Conservation (phyloP, 1,140 invertebrate species). For the Dendroctonus ponderosae region DNA sequence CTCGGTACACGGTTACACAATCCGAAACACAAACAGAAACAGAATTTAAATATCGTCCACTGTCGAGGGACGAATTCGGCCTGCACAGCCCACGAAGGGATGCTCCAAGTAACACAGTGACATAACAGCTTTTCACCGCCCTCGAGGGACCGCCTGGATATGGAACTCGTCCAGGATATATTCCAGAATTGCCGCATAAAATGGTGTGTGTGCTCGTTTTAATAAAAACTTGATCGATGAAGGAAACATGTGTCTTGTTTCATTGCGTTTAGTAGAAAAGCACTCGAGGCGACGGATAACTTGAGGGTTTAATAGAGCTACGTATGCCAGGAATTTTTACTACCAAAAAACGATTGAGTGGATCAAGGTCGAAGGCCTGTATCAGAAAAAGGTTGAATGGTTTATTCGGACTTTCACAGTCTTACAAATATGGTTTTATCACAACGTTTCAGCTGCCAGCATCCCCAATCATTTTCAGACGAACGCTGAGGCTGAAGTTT, state of each 20-base stretch:
- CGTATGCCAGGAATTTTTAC: too few species aligned
- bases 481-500: too few species aligned
- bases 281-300: too few species aligned
- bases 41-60: constrained; percentile 27
- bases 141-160: constrained; percentile 24
- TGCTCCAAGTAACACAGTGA: constrained; percentile 33
- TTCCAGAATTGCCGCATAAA: constrained; percentile 26
- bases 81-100: constrained; percentile 29
- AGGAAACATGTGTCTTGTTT: constrained; percentile 10
- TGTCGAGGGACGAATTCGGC: constrained; percentile 24
- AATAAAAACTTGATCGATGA: constrained; percentile 30
- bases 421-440: neutral
- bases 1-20: too few species aligned
- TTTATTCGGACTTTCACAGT: neutral
- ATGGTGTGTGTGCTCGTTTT: constrained; percentile 21
- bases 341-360: too few species aligned
- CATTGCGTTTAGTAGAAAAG: too few species aligned
- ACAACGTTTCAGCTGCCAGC: neutral
- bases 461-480: too few species aligned
- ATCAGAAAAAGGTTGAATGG: too few species aligned
- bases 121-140: constrained; percentile 35
- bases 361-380: too few species aligned
- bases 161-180: constrained; percentile 24
- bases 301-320: too few species aligned
- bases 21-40: constrained; percentile 24